Percentiles rank a stretch among this genome's conserved stretches.
Conservation (phyloP, 2,113 vertebrate species). For the Meriones unguiculatus region DNA sequence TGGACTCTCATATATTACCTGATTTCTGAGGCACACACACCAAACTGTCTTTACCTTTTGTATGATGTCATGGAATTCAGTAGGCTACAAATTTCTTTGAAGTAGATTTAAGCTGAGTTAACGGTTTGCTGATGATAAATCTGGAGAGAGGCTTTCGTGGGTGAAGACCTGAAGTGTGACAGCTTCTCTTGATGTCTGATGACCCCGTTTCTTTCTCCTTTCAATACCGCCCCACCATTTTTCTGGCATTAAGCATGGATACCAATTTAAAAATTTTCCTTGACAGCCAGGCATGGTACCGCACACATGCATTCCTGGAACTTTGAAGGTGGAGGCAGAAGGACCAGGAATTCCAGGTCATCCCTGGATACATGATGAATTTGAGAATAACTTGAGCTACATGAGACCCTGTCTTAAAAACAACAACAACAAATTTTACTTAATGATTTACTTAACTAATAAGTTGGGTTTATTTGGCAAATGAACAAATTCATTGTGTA, state of each 20-base stretch:
- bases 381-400: background rate
- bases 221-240: background rate
- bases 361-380: background rate
- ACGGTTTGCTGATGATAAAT: background rate
- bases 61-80: conserved; percentile 22
- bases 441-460: background rate
- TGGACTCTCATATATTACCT: background rate
- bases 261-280: background rate
- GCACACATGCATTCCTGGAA: background rate
- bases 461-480: conserved; percentile 2
- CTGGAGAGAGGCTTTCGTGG: background rate
- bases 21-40: conserved; percentile 14
- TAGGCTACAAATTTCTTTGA: conserved; percentile 12
- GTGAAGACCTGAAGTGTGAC: background rate
- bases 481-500: background rate
- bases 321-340: background rate
- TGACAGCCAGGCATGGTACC: background rate
- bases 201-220: background rate
- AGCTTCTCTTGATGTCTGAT: background rate
- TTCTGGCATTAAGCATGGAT: background rate
- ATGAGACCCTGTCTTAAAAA: background rate
- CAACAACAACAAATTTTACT: background rate
- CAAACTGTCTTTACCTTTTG: conserved; percentile 8
- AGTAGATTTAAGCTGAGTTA: conserved; percentile 7
- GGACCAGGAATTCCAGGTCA: background rate